Base-by-base conservation (phyloP, 2,113 vertebrate genomes). In the Nycticryphes semicollaris region DNA sequence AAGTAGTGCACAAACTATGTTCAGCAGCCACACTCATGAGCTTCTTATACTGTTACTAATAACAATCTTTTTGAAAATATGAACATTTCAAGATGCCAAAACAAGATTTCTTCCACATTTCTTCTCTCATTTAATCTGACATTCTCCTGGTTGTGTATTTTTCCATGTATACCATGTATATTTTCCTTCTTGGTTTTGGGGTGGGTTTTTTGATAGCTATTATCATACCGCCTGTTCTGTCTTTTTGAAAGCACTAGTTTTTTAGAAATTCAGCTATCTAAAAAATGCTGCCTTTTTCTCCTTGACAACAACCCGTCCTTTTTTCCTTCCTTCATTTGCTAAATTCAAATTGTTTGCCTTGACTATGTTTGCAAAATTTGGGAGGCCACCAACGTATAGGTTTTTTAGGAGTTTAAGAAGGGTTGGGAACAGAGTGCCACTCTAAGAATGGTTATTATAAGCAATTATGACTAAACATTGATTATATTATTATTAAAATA, bases 371-470 rank as follows among this genome's bases (percentile, higher is more conserved):
- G 20, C 31, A 92, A 53, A 67, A 77, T 35, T 24, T 45, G 6
- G 23, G 7, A 53, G 27, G 14, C 23, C 23, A 88, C 13, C 6
- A 63, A 62, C 15, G 16, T 59, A 68, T 19, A 21, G 12, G 3
- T 83, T 81, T 70, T 84, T 85, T 35, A 86, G 30, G 45, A 62
- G 51, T 86, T 89, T 70, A 43, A 33, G 37, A 80, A 84, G 19
- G 20, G 24, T 4, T 91, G 19, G 21, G 28, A 87, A 87, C 14
- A 81, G 25, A 56, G 19, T 72, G 25, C 4, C 57, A 84, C 28
- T 63, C 39, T 70, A 94, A 87, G 9, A 84, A 74, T 43, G 20
- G 25, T 72, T 81, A 74, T 54, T 72, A n/a, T 15, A 90, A 67
- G 22, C 51, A 80, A 73, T 64, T 39, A 24, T 35, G 35, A 59